Percentiles rank a stretch among this genome's conserved stretches.
phyloP scores from a whole-genome alignment of 2,888 invertebrate species.

The Trimorus sp. region DNA sequence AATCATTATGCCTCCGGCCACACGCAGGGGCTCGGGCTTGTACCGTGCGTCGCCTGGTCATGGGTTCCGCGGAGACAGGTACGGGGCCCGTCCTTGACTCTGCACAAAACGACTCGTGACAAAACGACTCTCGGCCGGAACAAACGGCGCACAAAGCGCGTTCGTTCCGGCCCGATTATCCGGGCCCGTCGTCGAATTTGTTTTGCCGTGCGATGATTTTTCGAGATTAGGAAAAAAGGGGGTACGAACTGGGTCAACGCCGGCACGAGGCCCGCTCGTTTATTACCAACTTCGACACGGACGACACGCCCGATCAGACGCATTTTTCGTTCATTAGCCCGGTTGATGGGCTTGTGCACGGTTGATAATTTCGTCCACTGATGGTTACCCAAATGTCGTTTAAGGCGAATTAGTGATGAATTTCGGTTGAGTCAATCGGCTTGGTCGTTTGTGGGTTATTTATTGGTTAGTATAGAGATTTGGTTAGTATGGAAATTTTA shows the following conservation, averaged over 20 bases:
- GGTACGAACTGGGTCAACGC: slow-evolving; percentile 18
- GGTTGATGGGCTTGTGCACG: too few species aligned
- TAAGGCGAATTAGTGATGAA: too few species aligned
- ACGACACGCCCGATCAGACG: too few species aligned
- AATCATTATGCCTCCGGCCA: slow-evolving; percentile 60
- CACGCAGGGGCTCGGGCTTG: slow-evolving; percentile 59
- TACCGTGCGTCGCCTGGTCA: slow-evolving; percentile 46
- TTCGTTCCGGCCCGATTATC: slow-evolving; percentile 22
- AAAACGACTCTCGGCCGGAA: slow-evolving; percentile 21
- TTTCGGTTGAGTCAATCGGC: too few species aligned
- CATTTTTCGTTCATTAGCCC: too few species aligned
- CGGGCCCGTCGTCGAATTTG: slow-evolving; percentile 12
- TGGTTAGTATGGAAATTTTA: too few species aligned
- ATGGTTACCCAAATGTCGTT: too few species aligned
- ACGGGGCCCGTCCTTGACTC: slow-evolving; percentile 40
- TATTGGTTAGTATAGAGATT: too few species aligned
- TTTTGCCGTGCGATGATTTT: slow-evolving; percentile 28
- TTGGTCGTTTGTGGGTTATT: too few species aligned
- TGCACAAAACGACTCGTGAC: slow-evolving; percentile 34
- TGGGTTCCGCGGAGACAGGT: slow-evolving; percentile 46
- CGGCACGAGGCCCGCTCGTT: too few species aligned
- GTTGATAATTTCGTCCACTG: too few species aligned
- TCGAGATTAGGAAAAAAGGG: slow-evolving; percentile 24
- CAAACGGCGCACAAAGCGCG: not conserved
- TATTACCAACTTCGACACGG: too few species aligned